Conservation (phyloP, 1,140 invertebrate genomes). For the Drosophila grimshawi region DNA sequence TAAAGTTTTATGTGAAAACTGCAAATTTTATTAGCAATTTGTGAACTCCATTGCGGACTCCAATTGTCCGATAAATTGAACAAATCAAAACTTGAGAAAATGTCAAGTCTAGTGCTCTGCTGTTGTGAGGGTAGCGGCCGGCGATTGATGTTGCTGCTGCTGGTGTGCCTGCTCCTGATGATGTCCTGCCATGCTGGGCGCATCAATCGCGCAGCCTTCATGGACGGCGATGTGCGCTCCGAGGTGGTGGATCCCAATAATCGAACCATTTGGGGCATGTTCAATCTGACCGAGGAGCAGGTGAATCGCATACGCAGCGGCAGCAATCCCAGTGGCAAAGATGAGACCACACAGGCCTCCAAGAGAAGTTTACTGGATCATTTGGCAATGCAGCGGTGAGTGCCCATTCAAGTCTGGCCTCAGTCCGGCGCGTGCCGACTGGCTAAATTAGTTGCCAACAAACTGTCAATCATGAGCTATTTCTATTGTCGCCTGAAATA, state of each 20-base stretch:
- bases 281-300: slow-evolving; percentile 75
- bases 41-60: not conserved
- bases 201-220: slow-evolving; percentile 56
- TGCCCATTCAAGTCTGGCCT: slow-evolving; percentile 8
- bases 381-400: slow-evolving; percentile 56
- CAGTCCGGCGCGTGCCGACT: not conserved
- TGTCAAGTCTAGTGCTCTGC: slow-evolving; percentile 41
- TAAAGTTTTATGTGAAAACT: slow-evolving; percentile 10
- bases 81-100: slow-evolving; percentile 11
- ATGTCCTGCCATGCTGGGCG: slow-evolving; percentile 47
- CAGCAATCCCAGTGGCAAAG: slow-evolving; percentile 51
- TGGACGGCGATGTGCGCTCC: slow-evolving; percentile 66
- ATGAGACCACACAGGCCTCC: slow-evolving; percentile 37
- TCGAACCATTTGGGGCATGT: slow-evolving; percentile 66
- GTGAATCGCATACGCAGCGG: slow-evolving; percentile 62
- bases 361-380: slow-evolving; percentile 47
- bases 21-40: not conserved
- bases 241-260: slow-evolving; percentile 75
- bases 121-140: slow-evolving; percentile 37
- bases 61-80: slow-evolving; percentile 2
- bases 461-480: slow-evolving; percentile 56
- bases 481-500: slow-evolving; percentile 8
- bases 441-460: too few species aligned
- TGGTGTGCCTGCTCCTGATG: slow-evolving; percentile 44
- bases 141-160: slow-evolving; percentile 37